A percentile compares a stretch with the other conserved stretches of the same genome.
Conservation (phyloP, 2,113 vertebrate genomes). For the Tetrax tetrax region DNA sequence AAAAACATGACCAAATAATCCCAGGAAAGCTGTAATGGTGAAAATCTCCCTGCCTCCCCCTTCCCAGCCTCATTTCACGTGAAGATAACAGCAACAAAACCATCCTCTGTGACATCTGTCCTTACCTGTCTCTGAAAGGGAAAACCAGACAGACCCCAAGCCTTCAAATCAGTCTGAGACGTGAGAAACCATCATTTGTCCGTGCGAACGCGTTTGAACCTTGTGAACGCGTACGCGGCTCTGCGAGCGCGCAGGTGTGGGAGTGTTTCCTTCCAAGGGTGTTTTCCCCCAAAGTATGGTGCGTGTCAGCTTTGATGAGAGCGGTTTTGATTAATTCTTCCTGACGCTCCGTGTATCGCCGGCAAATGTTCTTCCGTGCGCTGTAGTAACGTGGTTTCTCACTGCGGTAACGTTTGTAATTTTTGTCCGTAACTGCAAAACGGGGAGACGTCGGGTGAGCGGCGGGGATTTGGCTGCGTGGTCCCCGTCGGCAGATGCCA, state of each 20-base stretch:
- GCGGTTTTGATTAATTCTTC: neutral
- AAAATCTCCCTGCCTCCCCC: constrained; percentile 35
- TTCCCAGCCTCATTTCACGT: constrained; percentile 4
- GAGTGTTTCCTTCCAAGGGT: neutral
- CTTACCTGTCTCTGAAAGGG: constrained; percentile 29
- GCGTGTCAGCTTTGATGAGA: neutral
- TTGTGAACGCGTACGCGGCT: neutral
- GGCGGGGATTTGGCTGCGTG: neutral
- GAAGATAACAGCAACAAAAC: constrained; percentile 36
- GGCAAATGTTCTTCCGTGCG: neutral
- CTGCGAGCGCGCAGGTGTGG: neutral
- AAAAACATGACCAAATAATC: constrained; percentile 12
- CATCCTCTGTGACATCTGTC: neutral
- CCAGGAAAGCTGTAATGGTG: constrained; percentile 11
- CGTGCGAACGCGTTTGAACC: neutral
- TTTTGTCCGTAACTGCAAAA: neutral
- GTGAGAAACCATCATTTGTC: neutral
- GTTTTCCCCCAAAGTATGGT: neutral
- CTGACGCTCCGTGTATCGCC: neutral
- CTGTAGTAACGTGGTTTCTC: neutral
- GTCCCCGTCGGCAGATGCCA: neutral
- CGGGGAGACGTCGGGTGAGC: neutral
- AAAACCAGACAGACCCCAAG: neutral
- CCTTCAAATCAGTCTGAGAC: neutral
- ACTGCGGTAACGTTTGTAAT: neutral